Evolutionary conservation across 2,113 vertebrate genomes (phyloP).

Genomic region (Numida meleagris): DNA sequence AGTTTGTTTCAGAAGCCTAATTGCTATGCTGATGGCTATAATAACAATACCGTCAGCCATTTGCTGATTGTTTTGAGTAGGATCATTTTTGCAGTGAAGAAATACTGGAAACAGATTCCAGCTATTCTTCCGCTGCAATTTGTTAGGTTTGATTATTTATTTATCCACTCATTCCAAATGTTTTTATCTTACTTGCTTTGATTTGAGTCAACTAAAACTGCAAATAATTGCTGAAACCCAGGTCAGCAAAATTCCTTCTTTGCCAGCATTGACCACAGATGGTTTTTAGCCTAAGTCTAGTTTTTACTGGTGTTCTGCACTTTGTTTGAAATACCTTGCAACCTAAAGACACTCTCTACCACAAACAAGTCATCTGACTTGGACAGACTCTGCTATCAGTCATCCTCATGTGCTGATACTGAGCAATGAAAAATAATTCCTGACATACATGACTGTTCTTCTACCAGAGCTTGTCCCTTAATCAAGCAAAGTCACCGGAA

Average conservation of each 20-base stretch:
- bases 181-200: not conserved
- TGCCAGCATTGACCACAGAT: not conserved
- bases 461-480: not conserved
- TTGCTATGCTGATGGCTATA: not conserved
- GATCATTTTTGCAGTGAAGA: not conserved
- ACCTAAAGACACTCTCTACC: not conserved
- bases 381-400: not conserved
- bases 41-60: not conserved
- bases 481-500: not conserved
- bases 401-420: rapidly evolving
- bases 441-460: not conserved
- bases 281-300: not conserved
- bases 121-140: not conserved
- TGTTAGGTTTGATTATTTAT: not conserved
- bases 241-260: not conserved
- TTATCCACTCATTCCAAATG: not conserved
- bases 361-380: not conserved
- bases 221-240: not conserved
- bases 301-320: not conserved
- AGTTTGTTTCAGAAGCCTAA: constrained; percentile 16
- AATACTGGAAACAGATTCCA: not conserved
- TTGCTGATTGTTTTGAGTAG: not conserved
- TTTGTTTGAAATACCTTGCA: not conserved
- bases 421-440: not conserved
- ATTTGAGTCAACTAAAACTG: not conserved